Conservation (phyloP, 2,888 invertebrate genomes). For the Trimorus sp. region DNA sequence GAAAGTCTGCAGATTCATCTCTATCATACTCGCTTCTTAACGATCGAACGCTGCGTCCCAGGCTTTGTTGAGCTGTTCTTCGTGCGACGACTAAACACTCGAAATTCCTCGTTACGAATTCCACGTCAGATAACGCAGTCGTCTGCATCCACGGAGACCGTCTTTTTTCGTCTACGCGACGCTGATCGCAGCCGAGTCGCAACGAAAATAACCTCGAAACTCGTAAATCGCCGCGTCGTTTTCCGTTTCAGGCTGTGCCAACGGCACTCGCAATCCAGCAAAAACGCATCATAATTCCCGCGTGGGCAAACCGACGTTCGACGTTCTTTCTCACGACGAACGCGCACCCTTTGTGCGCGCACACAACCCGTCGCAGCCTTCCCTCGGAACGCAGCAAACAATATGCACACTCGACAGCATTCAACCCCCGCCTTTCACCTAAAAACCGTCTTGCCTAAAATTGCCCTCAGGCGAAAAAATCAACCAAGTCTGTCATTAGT, state of each 20-base stretch:
- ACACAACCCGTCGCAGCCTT: not conserved
- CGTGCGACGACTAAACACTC: too few relatives aligned
- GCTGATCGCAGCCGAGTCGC: conserved; percentile 34
- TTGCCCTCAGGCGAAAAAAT: too few relatives aligned
- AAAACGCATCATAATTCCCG: conserved; percentile 31
- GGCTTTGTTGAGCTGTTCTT: too few relatives aligned
- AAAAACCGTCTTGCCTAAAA: too few relatives aligned
- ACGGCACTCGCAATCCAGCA: conserved; percentile 37
- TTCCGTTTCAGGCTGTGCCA: conserved; percentile 39
- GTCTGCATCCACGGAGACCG: not conserved
- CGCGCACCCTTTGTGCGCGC: not conserved
- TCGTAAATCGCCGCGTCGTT: conserved; percentile 52
- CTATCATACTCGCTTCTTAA: too few relatives aligned
- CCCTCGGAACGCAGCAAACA: too few relatives aligned
- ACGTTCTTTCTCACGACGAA: conserved; percentile 14
- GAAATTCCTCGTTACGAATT: not conserved
- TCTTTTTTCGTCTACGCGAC: conserved; percentile 44
- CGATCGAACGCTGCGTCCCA: too few relatives aligned
- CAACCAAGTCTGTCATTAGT: too few relatives aligned
- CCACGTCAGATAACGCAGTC: conserved; percentile 1
- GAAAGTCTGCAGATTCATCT: not conserved
- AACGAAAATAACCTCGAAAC: conserved; percentile 53
- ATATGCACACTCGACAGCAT: too few relatives aligned
- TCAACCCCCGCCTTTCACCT: too few relatives aligned
- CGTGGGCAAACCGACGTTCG: conserved; percentile 30